Conservation (phyloP, 2,113 vertebrate genomes). For the Hemicordylus capensis region DNA sequence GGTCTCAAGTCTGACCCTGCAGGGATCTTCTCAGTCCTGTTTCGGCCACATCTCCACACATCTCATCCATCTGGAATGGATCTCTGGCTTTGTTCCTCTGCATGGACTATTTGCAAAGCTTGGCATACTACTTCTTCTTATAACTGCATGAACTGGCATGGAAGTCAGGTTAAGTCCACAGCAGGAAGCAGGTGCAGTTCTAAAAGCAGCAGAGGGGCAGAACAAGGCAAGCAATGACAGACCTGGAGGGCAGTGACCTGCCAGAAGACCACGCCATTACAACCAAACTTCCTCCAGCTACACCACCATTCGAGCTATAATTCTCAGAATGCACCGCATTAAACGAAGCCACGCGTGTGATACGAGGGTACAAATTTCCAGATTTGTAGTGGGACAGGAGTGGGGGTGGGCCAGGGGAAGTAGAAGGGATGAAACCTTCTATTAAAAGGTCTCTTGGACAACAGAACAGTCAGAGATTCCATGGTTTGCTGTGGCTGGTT, state of each 20-base stretch:
- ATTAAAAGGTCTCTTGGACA: constrained; percentile 17
- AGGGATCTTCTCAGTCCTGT: neutral
- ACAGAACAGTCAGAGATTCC: constrained; percentile 18
- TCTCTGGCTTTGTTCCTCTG: neutral
- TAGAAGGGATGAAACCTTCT: neutral
- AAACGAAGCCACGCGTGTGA: neutral
- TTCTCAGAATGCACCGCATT: neutral
- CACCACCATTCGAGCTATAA: neutral
- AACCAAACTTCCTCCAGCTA: neutral
- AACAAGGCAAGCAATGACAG: neutral
- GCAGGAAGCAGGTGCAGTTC: neutral
- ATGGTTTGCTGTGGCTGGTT: neutral
- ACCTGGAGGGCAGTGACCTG: neutral
- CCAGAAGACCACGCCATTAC: neutral
- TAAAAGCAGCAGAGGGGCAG: no score
- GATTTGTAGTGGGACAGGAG: neutral
- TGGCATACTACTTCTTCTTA: neutral
- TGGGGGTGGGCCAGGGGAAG: no score
- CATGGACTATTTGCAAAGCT: neutral
- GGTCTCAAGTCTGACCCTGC: neutral
- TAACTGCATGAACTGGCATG: neutral
- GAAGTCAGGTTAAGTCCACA: neutral
- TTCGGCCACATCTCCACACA: neutral
- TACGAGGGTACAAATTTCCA: neutral
- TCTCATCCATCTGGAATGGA: neutral